Conservation (phyloP, 2,797 vertebrate species). For the Vultur gryphus region DNA sequence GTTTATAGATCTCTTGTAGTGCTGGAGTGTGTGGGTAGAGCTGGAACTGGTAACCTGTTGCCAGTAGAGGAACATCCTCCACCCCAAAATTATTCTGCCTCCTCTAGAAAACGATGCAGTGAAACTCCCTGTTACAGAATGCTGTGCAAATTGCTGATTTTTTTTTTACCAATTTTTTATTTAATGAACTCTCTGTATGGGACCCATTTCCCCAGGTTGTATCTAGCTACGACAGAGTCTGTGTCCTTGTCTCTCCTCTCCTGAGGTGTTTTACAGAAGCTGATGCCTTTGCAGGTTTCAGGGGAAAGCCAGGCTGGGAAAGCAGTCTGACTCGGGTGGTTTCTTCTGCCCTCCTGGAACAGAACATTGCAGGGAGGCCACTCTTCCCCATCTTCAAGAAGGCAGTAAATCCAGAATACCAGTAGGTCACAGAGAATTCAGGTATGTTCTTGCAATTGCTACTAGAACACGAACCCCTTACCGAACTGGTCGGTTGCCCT, state of each 20-base stretch:
- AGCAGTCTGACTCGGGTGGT: accelerated
- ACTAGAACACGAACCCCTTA: neutral
- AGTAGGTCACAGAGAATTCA: neutral
- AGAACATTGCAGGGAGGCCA: neutral
- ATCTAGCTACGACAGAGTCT: neutral
- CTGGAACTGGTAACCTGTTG: neutral
- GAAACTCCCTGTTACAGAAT: neutral
- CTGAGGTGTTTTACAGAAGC: neutral
- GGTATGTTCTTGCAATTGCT: neutral
- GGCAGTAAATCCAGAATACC: neutral
- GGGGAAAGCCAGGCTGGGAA: neutral
- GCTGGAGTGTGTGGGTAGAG: neutral
- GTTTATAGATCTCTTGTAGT: neutral
- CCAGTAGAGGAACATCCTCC: neutral
- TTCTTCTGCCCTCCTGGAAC: neutral
- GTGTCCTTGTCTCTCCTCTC: neutral
- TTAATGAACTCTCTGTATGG: neutral
- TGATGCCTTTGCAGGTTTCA: neutral
- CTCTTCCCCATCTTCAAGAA: neutral
- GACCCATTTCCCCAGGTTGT: neutral
- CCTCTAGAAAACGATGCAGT: neutral
- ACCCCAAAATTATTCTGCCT: neutral
- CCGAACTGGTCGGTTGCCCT: neutral
- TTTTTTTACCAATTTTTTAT: neutral
- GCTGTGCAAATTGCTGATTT: neutral